phyloP scores from a whole-genome alignment of 2,888 invertebrate genomes.

The Pogonocherus hispidulus region DNA sequence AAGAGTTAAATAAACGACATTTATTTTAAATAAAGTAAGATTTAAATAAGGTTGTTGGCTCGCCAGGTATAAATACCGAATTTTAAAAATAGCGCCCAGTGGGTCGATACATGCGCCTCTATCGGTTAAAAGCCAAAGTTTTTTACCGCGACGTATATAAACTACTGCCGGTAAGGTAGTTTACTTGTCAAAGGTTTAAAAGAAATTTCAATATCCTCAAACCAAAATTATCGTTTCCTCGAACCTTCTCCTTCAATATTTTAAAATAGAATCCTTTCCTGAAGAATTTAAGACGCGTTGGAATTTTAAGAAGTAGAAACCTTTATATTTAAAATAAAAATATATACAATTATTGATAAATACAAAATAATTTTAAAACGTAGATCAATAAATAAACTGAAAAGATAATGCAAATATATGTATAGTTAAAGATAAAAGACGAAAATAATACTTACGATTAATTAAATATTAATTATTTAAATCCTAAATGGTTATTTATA shows the following conservation, averaged over 20 bases:
- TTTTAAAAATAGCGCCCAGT: conserved; percentile 43
- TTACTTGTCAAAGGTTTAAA: conserved; percentile 49
- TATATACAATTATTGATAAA: too few relatives aligned
- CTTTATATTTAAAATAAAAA: too few relatives aligned
- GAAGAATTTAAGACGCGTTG: not conserved
- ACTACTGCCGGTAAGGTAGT: conserved; percentile 63
- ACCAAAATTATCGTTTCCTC: conserved; percentile 44
- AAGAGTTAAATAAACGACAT: too few relatives aligned
- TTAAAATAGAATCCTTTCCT: conserved; percentile 46
- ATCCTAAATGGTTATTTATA: too few relatives aligned
- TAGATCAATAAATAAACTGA: too few relatives aligned
- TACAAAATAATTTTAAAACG: not conserved
- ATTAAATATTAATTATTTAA: too few relatives aligned
- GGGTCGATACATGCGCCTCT: conserved; percentile 57
- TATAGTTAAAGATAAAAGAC: too few relatives aligned
- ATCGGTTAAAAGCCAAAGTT: conserved; percentile 64
- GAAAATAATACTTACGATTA: too few relatives aligned
- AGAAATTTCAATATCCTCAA: conserved; percentile 30
- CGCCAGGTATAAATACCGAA: too few relatives aligned
- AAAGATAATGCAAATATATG: too few relatives aligned
- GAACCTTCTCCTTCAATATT: conserved; percentile 37
- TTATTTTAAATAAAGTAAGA: too few relatives aligned
- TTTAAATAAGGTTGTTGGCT: too few relatives aligned
- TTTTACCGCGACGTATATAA: conserved; percentile 50
- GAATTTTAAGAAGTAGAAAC: not conserved